Evolutionary conservation across 1,140 invertebrate genomes (phyloP).

Genomic region (honey bee (Apis mellifera)): DNA sequence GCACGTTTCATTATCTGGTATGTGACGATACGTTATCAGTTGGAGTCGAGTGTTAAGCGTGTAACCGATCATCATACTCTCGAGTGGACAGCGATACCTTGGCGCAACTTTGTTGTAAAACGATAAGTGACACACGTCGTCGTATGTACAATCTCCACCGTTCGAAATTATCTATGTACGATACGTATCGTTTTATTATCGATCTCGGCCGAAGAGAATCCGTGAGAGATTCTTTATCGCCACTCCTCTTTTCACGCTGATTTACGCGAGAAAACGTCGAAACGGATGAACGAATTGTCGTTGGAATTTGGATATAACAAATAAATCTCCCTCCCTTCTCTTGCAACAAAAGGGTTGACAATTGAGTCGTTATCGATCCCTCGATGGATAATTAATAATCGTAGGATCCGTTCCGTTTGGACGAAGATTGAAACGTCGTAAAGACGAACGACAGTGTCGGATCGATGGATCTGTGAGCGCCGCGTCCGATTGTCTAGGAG

Average conservation of each 20-base stretch:
- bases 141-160: background rate
- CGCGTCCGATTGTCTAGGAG: conserved; percentile 65
- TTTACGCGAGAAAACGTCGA: conserved; percentile 19
- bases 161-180: background rate
- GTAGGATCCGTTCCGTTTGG: background rate
- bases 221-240: too few species aligned
- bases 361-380: conserved; percentile 46
- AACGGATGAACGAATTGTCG: background rate
- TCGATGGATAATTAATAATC: conserved; percentile 64
- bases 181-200: too few species aligned
- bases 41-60: background rate
- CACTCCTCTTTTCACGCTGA: conserved; percentile 3
- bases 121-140: background rate
- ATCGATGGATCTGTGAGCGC: conserved; percentile 68
- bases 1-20: background rate
- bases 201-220: too few species aligned
- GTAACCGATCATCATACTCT: background rate
- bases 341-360: too few species aligned
- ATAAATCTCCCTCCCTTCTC: background rate
- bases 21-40: background rate
- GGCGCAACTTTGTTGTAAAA: background rate
- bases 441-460: conserved; percentile 61
- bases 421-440: conserved; percentile 62
- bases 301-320: conserved; percentile 13
- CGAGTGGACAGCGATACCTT: too few species aligned